Evolutionary conservation across 2,888 invertebrate species (phyloP).

Genomic region (Limnephilus rhombicus): DNA sequence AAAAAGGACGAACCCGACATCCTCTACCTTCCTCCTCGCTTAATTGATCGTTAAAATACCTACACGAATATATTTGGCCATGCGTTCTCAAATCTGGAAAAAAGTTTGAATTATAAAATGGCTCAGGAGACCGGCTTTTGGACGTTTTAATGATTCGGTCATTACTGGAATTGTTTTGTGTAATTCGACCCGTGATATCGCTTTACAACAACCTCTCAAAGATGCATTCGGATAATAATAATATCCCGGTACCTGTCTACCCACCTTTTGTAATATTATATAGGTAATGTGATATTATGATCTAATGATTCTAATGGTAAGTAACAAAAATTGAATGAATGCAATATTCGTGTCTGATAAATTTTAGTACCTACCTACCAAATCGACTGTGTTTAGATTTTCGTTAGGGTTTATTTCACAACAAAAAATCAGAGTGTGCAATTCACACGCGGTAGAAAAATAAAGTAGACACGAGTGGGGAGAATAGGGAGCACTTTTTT

Average conservation of each 20-base stretch:
- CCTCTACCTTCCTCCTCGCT: background rate
- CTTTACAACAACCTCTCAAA: background rate
- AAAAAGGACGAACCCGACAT: background rate
- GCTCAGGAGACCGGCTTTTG: background rate
- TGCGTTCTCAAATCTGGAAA: background rate
- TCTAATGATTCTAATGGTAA: background rate
- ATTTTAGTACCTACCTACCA: background rate
- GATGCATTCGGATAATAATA: background rate
- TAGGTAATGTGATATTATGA: background rate
- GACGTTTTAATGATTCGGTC: background rate
- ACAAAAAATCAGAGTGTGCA: background rate
- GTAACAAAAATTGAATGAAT: background rate
- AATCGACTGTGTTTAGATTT: background rate
- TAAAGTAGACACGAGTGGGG: no score
- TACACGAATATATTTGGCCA: background rate
- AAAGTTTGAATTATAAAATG: background rate
- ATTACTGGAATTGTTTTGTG: background rate
- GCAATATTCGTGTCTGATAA: background rate
- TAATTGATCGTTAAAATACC: conserved; percentile 1
- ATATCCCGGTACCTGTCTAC: background rate
- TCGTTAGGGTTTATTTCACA: background rate
- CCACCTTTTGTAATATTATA: background rate
- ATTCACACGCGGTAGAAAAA: no score
- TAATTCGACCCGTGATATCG: background rate
- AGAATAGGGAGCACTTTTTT: no score